Conservation (phyloP, 2,113 vertebrate genomes). For the Rhinogobius similis region DNA sequence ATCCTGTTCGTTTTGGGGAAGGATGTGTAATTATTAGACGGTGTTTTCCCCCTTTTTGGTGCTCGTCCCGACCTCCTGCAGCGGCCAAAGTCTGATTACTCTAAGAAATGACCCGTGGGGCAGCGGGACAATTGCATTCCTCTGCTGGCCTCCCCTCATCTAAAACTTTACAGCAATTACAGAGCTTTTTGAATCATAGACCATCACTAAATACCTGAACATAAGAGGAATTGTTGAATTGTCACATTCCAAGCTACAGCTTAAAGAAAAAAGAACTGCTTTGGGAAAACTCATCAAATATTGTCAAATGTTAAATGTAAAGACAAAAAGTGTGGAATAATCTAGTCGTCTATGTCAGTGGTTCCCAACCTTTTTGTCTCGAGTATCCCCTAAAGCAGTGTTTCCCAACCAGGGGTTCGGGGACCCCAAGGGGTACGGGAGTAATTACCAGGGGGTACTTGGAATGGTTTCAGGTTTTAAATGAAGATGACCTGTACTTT, state of each 20-base stretch:
- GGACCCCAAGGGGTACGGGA: too few relatives aligned
- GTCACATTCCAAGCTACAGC: neutral
- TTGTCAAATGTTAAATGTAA: neutral
- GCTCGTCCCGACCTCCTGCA: constrained; percentile 38
- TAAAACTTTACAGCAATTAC: constrained; percentile 40
- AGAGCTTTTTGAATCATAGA: constrained; percentile 13
- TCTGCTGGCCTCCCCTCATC: constrained; percentile 14
- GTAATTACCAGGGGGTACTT: too few relatives aligned
- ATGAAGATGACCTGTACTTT: too few relatives aligned
- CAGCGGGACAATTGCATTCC: constrained; percentile 46
- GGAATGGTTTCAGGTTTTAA: too few relatives aligned
- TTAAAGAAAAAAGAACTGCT: neutral
- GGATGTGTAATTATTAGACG: constrained; percentile 18
- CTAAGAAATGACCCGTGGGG: constrained; percentile 40
- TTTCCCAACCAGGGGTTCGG: too few relatives aligned
- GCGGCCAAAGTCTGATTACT: constrained; percentile 47
- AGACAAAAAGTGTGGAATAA: too few relatives aligned
- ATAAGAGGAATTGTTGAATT: neutral
- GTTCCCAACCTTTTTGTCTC: too few relatives aligned
- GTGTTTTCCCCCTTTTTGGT: constrained; percentile 32
- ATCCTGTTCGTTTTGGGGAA: constrained; percentile 32
- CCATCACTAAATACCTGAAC: neutral
- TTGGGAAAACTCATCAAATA: neutral
- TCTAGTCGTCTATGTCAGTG: too few relatives aligned
- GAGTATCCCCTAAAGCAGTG: too few relatives aligned